phyloP scores from a whole-genome alignment of 1,140 invertebrate genomes.

The Atopsyche davidsoni region DNA sequence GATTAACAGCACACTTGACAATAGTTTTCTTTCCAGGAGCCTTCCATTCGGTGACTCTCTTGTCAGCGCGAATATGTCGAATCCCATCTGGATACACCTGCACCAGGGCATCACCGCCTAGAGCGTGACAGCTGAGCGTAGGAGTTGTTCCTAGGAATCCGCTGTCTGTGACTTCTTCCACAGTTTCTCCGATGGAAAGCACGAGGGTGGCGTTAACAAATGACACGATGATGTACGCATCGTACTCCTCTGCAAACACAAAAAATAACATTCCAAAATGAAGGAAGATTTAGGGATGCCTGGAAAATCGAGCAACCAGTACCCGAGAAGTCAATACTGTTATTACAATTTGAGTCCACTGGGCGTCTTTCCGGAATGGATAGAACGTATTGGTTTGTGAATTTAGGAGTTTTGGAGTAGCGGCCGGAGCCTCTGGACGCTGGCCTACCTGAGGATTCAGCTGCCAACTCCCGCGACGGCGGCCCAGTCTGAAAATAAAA shows the following conservation, averaged over 20 bases:
- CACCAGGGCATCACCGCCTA: slow-evolving; percentile 96
- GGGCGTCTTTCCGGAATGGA: no score
- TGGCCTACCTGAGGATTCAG: slow-evolving; percentile 40
- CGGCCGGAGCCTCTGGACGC: no score
- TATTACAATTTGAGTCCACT: no score
- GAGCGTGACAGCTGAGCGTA: slow-evolving; percentile 91
- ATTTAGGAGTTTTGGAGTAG: no score
- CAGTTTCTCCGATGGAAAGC: slow-evolving; percentile 98
- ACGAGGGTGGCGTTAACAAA: slow-evolving; percentile 99
- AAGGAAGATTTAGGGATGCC: slow-evolving; percentile 26
- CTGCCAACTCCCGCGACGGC: slow-evolving; percentile 32
- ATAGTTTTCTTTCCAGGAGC: slow-evolving; percentile 96
- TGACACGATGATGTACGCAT: slow-evolving; percentile 99
- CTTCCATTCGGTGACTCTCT: slow-evolving; percentile 99
- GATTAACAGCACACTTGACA: slow-evolving; percentile 96
- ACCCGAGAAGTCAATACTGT: no score
- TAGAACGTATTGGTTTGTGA: no score
- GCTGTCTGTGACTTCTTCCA: slow-evolving; percentile 99
- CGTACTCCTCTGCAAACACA: slow-evolving; percentile 88
- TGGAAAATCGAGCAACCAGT: no score
- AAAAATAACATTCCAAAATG: slow-evolving; percentile 40
- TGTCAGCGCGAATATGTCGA: slow-evolving; percentile 94
- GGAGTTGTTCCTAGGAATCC: slow-evolving; percentile 98
- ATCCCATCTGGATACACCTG: slow-evolving; percentile 99
- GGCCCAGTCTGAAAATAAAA: slow-evolving; percentile 51